Evolutionary conservation across 2,888 invertebrate species (phyloP).

Genomic region (Diarsia brunnea): DNA sequence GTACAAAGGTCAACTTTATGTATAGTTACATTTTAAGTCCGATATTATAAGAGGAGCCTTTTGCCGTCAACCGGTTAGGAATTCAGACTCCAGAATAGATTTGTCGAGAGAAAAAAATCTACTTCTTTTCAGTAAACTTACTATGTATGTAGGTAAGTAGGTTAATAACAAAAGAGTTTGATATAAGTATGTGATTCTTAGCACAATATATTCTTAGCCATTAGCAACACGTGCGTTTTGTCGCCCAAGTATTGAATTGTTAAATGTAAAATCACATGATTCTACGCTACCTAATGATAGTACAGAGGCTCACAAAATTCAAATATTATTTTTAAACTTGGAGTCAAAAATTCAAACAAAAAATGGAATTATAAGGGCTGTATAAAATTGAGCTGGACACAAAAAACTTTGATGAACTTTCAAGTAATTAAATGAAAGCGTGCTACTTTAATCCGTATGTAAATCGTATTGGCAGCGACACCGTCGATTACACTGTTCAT

Average conservation of each 20-base stretch:
- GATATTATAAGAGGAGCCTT: not conserved
- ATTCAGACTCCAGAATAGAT: not conserved
- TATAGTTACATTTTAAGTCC: not conserved
- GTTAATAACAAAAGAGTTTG: constrained; percentile 22
- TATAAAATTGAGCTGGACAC: constrained; percentile 3
- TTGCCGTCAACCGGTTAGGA: not conserved
- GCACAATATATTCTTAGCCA: constrained; percentile 54
- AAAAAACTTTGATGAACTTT: constrained; percentile 50
- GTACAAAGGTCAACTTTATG: not conserved
- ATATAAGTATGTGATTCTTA: constrained; percentile 42
- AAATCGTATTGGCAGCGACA: constrained; percentile 75
- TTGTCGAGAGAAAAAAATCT: not conserved
- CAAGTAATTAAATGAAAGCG: constrained; percentile 60
- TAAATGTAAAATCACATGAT: constrained; percentile 80
- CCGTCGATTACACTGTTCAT: constrained; percentile 82
- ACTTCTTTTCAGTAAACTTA: not conserved
- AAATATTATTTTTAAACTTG: not conserved
- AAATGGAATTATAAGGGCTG: not conserved
- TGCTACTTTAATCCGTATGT: constrained; percentile 74
- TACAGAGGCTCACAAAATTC: constrained; percentile 75
- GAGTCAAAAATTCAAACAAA: not conserved
- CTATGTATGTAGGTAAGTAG: not conserved
- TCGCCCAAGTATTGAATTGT: constrained; percentile 76
- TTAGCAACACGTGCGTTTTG: constrained; percentile 77
- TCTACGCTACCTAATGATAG: constrained; percentile 77